Percentiles rank a stretch among this genome's conserved stretches.
These are phyloP conservation scores for Schrankia costaestrigalis DNA, from an alignment of 2,888 invertebrate species.

Conservation along the genomic window DNA sequence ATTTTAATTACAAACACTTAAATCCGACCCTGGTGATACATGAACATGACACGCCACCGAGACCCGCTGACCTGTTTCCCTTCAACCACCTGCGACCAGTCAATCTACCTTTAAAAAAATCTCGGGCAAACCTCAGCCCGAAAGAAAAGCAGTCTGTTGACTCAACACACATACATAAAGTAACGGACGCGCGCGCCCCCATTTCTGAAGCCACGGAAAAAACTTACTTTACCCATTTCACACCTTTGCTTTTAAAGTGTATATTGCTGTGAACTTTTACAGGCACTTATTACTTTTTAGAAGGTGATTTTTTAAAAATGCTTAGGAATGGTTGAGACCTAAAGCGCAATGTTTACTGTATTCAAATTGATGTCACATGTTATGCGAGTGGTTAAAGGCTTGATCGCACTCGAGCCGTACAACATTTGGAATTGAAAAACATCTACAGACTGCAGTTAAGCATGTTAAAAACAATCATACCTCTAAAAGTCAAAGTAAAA, in stretches of 20 bases:
- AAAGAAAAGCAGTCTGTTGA: slow-evolving; percentile 75
- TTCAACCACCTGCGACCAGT: slow-evolving; percentile 70
- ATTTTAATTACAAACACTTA: neutral
- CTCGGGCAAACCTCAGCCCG: slow-evolving; percentile 59
- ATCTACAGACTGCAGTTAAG: too few species aligned
- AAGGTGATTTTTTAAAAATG: slow-evolving; percentile 44
- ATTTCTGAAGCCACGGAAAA: slow-evolving; percentile 57
- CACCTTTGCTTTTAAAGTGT: slow-evolving; percentile 54
- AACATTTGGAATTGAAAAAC: slow-evolving; percentile 1
- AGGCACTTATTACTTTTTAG: slow-evolving; percentile 41
- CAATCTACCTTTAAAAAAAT: slow-evolving; percentile 77
- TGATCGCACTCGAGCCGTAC: slow-evolving; percentile 15
- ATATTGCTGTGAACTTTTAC: slow-evolving; percentile 46
- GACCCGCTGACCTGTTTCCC: slow-evolving; percentile 77
- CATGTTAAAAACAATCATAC: too few species aligned
- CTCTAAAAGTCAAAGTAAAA: too few species aligned
- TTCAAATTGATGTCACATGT: slow-evolving; percentile 67
- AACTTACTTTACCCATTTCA: slow-evolving; percentile 47
- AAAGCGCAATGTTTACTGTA: slow-evolving; percentile 67
- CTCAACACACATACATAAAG: slow-evolving; percentile 69
- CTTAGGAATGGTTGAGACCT: slow-evolving; percentile 63
- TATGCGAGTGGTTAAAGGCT: slow-evolving; percentile 36
- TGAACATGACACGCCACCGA: slow-evolving; percentile 71
- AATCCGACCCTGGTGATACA: slow-evolving; percentile 65
- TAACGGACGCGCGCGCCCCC: slow-evolving; percentile 64